These are phyloP conservation scores for Philonicus albiceps DNA, from an alignment of 2,888 invertebrate genomes.

Conservation along the genomic window DNA sequence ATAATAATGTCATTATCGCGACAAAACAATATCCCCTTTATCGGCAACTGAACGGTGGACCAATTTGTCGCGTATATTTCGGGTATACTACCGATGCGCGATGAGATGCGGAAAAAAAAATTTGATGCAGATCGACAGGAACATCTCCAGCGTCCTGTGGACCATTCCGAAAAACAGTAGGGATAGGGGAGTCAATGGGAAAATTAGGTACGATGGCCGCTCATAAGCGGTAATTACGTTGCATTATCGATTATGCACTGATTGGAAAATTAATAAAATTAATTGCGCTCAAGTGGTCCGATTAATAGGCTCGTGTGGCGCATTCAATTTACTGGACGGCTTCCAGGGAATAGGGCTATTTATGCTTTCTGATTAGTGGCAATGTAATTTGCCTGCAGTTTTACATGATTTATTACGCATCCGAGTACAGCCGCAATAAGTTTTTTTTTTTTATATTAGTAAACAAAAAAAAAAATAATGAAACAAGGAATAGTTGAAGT, in stretches of 20 bases:
- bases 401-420: background rate
- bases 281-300: conserved; percentile 20
- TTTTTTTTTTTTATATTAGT: background rate
- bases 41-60: background rate
- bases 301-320: conserved; percentile 18
- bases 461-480: background rate
- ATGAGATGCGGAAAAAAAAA: background rate
- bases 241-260: conserved; percentile 34
- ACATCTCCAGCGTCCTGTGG: background rate
- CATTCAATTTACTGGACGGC: background rate
- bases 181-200: background rate
- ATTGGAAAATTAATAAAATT: conserved; percentile 40
- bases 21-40: background rate
- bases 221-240: conserved; percentile 33
- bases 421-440: background rate
- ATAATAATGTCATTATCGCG: background rate
- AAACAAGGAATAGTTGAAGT: too few species aligned
- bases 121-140: background rate
- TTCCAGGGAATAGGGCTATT: background rate
- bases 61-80: background rate
- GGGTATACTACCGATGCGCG: background rate
- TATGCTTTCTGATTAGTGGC: background rate
- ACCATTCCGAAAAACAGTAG: too few species aligned
- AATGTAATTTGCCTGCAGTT: background rate
- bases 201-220: background rate